Percentiles rank a stretch among this genome's conserved stretches.
phyloP scores from a whole-genome alignment of 2,113 vertebrate genomes.

The Sarotherodon lohbergeri region DNA sequence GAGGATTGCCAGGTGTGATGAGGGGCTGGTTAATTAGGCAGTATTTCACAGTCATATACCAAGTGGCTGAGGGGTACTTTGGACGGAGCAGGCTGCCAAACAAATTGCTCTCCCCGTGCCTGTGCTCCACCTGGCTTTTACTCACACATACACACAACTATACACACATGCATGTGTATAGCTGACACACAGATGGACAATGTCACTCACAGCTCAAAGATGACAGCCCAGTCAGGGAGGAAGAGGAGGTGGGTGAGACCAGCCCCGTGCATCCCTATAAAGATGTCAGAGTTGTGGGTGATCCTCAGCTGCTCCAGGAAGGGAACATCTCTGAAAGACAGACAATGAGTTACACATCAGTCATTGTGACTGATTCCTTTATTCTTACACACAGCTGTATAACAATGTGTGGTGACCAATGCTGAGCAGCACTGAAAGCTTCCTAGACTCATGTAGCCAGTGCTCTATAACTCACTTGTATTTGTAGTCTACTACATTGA shows the following conservation, averaged over 20 bases:
- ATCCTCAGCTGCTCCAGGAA: constrained; percentile 88
- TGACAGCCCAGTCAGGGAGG: constrained; percentile 94
- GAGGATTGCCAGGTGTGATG: constrained; percentile 45
- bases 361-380: neutral
- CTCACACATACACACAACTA: neutral
- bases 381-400: neutral
- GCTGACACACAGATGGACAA: neutral
- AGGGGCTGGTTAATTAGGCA: constrained; percentile 63
- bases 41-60: constrained; percentile 46
- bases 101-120: neutral
- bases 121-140: neutral
- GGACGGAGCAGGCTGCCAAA: neutral
- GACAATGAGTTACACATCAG: neutral
- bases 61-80: constrained; percentile 29
- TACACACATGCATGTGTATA: neutral
- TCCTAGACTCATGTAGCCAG: neutral
- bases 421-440: neutral
- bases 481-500: constrained; percentile 93
- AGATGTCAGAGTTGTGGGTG: constrained; percentile 95
- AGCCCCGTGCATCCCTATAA: constrained; percentile 97
- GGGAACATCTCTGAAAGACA: constrained; percentile 79
- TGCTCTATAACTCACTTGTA: constrained; percentile 81
- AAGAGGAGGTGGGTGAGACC: constrained; percentile 96
- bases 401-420: neutral
- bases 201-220: constrained; percentile 92